phyloP scores from a whole-genome alignment of 2,113 vertebrate genomes.

The Talpa occidentalis region DNA sequence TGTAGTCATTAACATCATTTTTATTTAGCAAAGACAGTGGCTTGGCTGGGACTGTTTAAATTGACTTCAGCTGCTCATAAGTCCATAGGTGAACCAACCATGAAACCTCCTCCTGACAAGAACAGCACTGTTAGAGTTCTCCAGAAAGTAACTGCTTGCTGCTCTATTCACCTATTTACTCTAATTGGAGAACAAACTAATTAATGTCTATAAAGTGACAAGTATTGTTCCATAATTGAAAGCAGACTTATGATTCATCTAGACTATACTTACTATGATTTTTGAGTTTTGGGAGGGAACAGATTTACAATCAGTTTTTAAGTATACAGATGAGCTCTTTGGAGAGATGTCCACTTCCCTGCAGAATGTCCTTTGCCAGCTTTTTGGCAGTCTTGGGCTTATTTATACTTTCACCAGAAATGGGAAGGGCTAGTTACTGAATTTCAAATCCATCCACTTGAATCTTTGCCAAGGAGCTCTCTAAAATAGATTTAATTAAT shows the following conservation, averaged over 20 bases:
- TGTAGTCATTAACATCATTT: neutral
- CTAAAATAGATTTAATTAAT: conserved; percentile 47
- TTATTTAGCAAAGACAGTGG: conserved; percentile 15
- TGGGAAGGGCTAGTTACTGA: neutral
- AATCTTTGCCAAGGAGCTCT: conserved; percentile 49
- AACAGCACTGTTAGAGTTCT: neutral
- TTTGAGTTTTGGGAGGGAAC: neutral
- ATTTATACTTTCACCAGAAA: neutral
- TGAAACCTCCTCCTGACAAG: neutral
- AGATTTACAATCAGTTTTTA: neutral
- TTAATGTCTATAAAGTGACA: neutral
- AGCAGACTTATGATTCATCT: conserved; percentile 33
- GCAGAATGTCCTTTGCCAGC: neutral
- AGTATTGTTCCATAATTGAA: conserved; percentile 7
- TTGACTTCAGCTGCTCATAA: neutral
- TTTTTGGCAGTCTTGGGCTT: neutral
- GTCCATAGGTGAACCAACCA: neutral
- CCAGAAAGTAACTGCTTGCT: neutral
- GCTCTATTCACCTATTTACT: neutral
- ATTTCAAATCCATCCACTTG: conserved; percentile 12
- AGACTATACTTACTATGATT: neutral
- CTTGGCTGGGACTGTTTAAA: neutral
- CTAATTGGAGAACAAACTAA: neutral
- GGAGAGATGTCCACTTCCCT: neutral
- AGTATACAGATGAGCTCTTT: neutral